Evolutionary conservation across 2,888 invertebrate species (phyloP).

Genomic region (Spisula subtruncata): DNA sequence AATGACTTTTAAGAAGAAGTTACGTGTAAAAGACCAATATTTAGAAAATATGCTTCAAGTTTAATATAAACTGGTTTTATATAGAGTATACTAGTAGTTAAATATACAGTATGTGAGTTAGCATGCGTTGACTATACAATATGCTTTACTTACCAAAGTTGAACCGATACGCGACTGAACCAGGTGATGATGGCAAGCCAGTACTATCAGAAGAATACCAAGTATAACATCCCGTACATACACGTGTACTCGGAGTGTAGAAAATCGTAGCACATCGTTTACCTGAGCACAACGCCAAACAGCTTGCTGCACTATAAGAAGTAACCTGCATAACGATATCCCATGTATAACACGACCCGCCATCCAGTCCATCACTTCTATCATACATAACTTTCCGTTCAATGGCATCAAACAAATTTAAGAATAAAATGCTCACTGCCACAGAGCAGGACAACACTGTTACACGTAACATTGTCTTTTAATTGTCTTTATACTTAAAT

Average conservation of each 20-base stretch:
- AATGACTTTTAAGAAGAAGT: no score
- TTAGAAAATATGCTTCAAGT: no score
- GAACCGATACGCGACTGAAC: not conserved
- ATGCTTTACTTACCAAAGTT: not conserved
- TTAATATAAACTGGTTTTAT: no score
- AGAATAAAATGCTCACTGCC: not conserved
- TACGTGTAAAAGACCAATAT: no score
- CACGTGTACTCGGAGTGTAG: not conserved
- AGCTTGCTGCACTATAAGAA: not conserved
- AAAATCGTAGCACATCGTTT: slow-evolving; percentile 1
- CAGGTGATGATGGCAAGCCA: not conserved
- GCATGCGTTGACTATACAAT: no score
- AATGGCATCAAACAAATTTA: not conserved
- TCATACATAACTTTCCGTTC: not conserved
- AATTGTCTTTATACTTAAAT: no score
- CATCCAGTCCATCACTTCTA: not conserved
- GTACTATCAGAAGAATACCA: not conserved
- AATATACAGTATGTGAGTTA: no score
- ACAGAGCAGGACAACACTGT: not conserved
- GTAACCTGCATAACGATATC: not conserved
- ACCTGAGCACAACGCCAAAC: not conserved
- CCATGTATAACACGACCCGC: not conserved
- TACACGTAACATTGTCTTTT: no score
- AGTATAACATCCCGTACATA: not conserved
- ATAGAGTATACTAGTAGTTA: no score